Evolutionary conservation across 1,140 invertebrate genomes (phyloP).

Genomic region (Spodoptera frugiperda): DNA sequence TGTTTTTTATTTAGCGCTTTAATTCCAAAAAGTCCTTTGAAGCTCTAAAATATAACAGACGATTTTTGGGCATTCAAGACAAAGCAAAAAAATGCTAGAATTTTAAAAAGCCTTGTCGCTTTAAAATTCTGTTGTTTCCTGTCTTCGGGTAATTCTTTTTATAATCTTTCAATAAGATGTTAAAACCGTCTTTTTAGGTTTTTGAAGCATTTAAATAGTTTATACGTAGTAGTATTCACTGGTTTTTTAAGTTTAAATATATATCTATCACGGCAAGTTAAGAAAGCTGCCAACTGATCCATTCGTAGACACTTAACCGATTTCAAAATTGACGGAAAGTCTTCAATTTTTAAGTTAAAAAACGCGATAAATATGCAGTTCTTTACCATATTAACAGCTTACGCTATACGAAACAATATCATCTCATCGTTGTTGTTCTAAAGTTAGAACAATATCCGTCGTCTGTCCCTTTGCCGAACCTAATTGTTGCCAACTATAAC

Average conservation of each 20-base stretch:
- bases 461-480: too few relatives aligned
- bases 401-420: background rate
- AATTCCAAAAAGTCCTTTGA: background rate
- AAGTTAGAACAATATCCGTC: background rate
- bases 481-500: slow-evolving; percentile 12
- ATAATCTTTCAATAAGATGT: slow-evolving; percentile 3
- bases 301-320: too few relatives aligned
- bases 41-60: background rate
- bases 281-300: background rate
- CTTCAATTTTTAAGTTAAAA: too few relatives aligned
- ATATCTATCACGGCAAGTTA: too few relatives aligned
- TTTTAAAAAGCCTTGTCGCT: background rate
- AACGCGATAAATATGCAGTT: too few relatives aligned
- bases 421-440: background rate
- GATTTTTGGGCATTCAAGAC: background rate
- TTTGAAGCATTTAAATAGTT: too few relatives aligned
- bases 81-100: slow-evolving; percentile 10
- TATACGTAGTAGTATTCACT: too few relatives aligned
- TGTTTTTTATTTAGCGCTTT: background rate
- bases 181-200: background rate
- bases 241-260: too few relatives aligned
- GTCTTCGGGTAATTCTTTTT: background rate
- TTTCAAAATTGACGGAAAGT: too few relatives aligned
- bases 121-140: too few relatives aligned
- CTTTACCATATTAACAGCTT: too few relatives aligned